A percentile compares a stretch with the other conserved stretches of the same genome.
Evolutionary conservation across 2,797 vertebrate genomes (phyloP).

Genomic region (Taeniopygia guttata): DNA sequence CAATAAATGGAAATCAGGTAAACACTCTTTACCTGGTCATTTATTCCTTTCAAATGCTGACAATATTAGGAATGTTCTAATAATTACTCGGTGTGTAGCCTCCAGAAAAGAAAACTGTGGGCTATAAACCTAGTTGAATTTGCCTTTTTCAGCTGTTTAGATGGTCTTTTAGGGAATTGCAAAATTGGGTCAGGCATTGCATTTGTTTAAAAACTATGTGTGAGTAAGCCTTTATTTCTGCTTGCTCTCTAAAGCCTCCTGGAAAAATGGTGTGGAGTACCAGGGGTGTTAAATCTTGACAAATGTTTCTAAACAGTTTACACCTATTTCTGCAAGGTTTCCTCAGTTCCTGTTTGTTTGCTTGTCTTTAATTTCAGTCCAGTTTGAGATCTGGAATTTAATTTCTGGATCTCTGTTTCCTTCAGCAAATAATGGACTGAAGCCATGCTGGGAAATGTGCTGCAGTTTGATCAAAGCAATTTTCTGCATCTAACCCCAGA

Average conservation of each 20-base stretch:
- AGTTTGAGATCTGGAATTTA: background rate
- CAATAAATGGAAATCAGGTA: background rate
- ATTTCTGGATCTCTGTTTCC: background rate
- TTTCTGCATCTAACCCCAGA: background rate
- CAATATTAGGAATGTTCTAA: background rate
- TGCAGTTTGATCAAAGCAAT: background rate
- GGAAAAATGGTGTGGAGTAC: background rate
- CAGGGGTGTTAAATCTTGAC: background rate
- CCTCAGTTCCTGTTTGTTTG: background rate
- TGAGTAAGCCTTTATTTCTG: background rate
- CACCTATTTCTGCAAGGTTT: slow-evolving; percentile 7
- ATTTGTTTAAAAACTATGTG: background rate
- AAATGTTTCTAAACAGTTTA: background rate
- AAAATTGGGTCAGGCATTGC: slow-evolving; percentile 1
- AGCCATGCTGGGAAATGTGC: background rate
- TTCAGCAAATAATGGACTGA: background rate
- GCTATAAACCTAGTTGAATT: background rate
- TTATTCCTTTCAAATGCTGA: background rate
- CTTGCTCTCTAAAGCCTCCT: background rate
- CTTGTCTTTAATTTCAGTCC: background rate
- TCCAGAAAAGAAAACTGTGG: background rate
- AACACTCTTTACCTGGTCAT: background rate
- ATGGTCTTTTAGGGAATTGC: background rate
- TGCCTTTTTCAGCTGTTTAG: background rate
- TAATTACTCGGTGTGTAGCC: background rate